Base-by-base conservation (phyloP, 2,113 vertebrate genomes). In the Columba livia region DNA sequence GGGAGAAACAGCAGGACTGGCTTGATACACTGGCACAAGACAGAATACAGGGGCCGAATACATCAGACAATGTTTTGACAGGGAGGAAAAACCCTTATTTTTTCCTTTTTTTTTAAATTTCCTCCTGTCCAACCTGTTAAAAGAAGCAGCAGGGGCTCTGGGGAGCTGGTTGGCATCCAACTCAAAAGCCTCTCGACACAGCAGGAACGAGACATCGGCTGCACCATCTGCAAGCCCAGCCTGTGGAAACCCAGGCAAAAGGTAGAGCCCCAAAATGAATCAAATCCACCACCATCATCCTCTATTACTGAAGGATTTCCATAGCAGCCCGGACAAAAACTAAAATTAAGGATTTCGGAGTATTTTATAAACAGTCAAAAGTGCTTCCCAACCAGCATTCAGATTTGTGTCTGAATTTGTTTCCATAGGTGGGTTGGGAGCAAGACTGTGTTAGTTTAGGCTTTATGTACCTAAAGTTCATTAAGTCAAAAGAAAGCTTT, bases 401-500 rank as follows among this genome's bases (percentile, higher is more conserved):
- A 73, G 83, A 62, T 84, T 77, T 85, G 36, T 61, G 13, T 90
- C 48, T 28, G 65, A 50, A 3, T 74, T 94, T 90, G 61, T 96
- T 94, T 96, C 91, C 91, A 94, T 87, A 87, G 60, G 83, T 48
- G 80, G 80, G 36, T 31, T 82, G 58, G 83, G 88, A 95, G 73
- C 61, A 66, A 36, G 50, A 31, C 50, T n/a, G 0, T 88, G 61
- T 94, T 92, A 81, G 79, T 94, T 96, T 89, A 92, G 87, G 89
- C 80, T 28, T 85, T 61, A 20, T 10, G 42, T 44, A 79, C 91
- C 70, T 82, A 4, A 47, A 88, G 51, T 23, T 92, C 66, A 70
- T 89, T 66, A 85, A 96, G 58, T 82, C 89, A 89, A 95, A 95
- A 92, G 89, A 82, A 89, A 89, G 54, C 81, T 95, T 96, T 96